Percentiles rank a stretch among this genome's conserved stretches.
Conservation (phyloP, 2,888 invertebrate species). For the Ommatoiulus sabulosus region DNA sequence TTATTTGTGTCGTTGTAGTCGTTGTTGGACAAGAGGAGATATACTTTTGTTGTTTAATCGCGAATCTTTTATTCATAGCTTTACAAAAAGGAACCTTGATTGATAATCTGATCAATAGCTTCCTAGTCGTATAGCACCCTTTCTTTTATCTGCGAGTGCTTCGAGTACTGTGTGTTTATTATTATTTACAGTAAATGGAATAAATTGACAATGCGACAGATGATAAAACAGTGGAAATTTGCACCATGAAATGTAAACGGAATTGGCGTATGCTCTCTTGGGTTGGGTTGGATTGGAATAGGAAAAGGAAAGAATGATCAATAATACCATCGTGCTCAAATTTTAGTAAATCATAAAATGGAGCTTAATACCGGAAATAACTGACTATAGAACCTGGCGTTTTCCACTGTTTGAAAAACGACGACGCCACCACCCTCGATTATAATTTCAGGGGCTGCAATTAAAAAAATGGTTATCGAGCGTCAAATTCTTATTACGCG, state of each 20-base stretch:
- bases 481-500: neutral
- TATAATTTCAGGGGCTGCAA: neutral
- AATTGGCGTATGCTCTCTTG: neutral
- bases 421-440: neutral
- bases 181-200: neutral
- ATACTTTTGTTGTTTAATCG: conserved; percentile 26
- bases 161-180: neutral
- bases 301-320: neutral
- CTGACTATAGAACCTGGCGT: neutral
- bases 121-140: neutral
- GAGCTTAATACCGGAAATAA: neutral
- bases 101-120: conserved; percentile 39
- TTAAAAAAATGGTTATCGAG: neutral
- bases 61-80: conserved; percentile 25
- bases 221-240: neutral
- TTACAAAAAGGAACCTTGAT: neutral
- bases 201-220: neutral
- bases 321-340: too few species aligned
- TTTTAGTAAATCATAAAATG: neutral
- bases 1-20: conserved; percentile 7
- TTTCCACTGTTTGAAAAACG: neutral
- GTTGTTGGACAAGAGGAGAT: neutral
- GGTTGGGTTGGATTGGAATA: neutral
- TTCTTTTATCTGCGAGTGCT: neutral
- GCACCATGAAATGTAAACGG: neutral